Base-by-base conservation (phyloP, 92 coral and sea anemone species). In the Epizoanthus fatuus region DNA sequence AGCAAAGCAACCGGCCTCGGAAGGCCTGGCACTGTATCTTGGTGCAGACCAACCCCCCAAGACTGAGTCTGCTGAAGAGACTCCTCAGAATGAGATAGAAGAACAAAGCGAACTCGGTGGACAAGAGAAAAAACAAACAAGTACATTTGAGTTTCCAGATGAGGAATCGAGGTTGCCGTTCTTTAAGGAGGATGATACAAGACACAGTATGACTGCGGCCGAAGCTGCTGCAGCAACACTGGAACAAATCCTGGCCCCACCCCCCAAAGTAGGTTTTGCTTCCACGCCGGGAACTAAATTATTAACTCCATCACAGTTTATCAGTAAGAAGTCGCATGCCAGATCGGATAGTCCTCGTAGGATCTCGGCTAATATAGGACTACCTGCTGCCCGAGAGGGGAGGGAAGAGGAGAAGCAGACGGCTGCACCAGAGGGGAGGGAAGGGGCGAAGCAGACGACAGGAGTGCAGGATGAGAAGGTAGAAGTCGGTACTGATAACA, bases 1-100 rank as follows among this genome's bases (percentile, higher is more conserved):
- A 53, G 96, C 91, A 47, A 76, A 89, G 39, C 72, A 81, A 15
- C 55, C 95, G 79, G 90, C 94, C 7, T 80, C 89, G 47, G 38
- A 81, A 42, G 95, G 90, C 39, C 93, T 86, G 13, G 92, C 90
- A 8, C 74, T 56, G 55, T 57, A 82, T 49, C 44, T 63, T 56
- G 73, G 20, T 13, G 37, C 38, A 2, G 86, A 68, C 29, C 57
- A 9, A 17, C n/a, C 37, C 17, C 0, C 38, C 22, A 74, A 8
- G 12, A 5, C 12, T 32, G 63, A 13, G 7, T 70, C 14, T 74
- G 63, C 54, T 6, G 60, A 60, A 20, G 69, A 38, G 38, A 55
- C 29, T 32, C 1, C 69, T 3, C 68, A 63, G 54, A 4, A 35
- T 16, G 39, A 53, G 39, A 8, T 25, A 35, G 64, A 52, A n/a